Base-by-base conservation (phyloP, 2,797 vertebrate genomes). In the Botia kubotai region DNA sequence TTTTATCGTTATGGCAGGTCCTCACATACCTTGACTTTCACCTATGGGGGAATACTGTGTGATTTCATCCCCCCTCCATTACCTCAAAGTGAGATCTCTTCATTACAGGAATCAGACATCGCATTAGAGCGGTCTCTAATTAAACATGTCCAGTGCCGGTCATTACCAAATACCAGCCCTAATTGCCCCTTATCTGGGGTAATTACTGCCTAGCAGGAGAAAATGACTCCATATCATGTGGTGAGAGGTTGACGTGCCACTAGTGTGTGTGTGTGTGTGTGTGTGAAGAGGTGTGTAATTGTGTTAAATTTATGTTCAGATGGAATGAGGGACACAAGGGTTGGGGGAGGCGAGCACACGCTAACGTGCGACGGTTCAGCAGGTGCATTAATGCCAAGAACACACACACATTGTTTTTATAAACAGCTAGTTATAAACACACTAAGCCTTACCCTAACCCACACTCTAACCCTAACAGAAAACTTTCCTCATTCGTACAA, bases 141-240 rank as follows among this genome's bases (percentile, higher is more conserved):
- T 94, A 93, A 93, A 94, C 93, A 93, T 92, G 91, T 93, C 90
- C 86, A 92, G 90, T 89, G 90, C 87, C 90, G 91, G 91, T 94
- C 93, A 94, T 94, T 94, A 93, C 91, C 89, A 92, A 89, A 92
- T 91, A 90, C 88, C 89, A 90, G 89, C 89, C 90, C 89, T 93
- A 94, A 94, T 94, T 93, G 92, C 93, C 89, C 92, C 89, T 93
- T 94, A 93, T 92, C 92, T 91, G 84, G 86, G 88, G 89, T 88
- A 90, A 94, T 93, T 93, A 92, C 91, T 89, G 89, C 88, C 87
- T 90, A 84, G 77, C 83, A 88, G 87, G 89, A 88, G 88, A 89
- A 90, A 92, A 90, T 82, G 79, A 88, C 86, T 87, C 88, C 85
- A 71, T 83, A 79, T 86, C 83, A 87, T 73, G 58, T 53, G 83